Conservation (phyloP, 2,888 invertebrate genomes). For the Bugulina stolonifera region DNA sequence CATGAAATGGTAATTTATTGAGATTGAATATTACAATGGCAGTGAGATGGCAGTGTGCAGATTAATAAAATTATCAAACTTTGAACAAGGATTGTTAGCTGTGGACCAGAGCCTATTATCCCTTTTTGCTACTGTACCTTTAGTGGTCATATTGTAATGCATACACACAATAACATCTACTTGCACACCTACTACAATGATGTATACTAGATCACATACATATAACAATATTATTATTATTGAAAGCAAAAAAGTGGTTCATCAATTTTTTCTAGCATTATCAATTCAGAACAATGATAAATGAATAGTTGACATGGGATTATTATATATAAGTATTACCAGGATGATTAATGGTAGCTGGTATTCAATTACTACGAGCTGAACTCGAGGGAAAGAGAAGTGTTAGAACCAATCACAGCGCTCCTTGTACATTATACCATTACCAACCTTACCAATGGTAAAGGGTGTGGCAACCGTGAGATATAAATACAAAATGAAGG, state of each 20-base stretch:
- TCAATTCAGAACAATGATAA: constrained; percentile 17
- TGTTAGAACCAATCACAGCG: neutral
- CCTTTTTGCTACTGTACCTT: no score
- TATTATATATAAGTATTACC: constrained; percentile 5
- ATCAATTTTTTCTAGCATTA: constrained; percentile 16
- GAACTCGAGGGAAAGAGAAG: neutral
- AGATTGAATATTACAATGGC: no score
- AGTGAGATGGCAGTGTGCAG: no score
- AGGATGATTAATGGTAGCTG: constrained; percentile 18
- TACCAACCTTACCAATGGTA: neutral
- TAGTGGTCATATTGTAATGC: no score
- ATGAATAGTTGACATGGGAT: constrained; percentile 18
- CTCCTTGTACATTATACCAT: neutral
- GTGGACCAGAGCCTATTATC: no score
- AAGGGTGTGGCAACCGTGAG: neutral
- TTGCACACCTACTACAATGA: no score
- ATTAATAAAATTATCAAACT: no score
- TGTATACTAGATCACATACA: no score
- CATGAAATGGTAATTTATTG: no score
- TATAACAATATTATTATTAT: no score
- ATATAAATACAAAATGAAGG: constrained; percentile 7
- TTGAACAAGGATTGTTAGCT: no score
- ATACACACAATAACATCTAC: no score
- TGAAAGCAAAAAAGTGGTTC: constrained; percentile 2
- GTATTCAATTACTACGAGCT: neutral